These are phyloP conservation scores for Melanotus villosus DNA, from an alignment of 2,888 invertebrate species.

Conservation along the genomic window DNA sequence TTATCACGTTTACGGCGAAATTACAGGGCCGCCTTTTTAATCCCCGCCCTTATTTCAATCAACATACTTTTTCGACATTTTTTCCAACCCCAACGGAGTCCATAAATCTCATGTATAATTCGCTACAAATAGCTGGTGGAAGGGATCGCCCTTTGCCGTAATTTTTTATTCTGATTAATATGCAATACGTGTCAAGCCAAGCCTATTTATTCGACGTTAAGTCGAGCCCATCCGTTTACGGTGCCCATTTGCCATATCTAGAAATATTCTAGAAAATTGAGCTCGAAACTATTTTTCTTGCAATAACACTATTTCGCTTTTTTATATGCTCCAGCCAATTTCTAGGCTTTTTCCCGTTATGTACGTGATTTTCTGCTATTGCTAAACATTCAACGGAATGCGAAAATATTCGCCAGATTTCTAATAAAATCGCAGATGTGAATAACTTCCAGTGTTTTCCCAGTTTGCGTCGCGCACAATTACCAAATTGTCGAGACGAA, in stretches of 20 bases:
- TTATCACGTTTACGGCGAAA: constrained; percentile 3
- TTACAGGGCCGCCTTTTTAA: constrained; percentile 19
- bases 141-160: constrained; percentile 18
- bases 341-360: constrained; percentile 12
- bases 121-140: constrained; percentile 15
- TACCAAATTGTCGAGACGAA: background rate
- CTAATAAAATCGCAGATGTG: constrained; percentile 8
- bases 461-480: constrained; percentile 1
- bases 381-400: background rate
- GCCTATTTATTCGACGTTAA: constrained; percentile 24
- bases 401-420: background rate
- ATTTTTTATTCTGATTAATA: constrained; percentile 35
- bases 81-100: background rate
- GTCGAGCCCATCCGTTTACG: constrained; percentile 22
- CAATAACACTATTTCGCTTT: constrained; percentile 20
- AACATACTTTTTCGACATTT: constrained; percentile 7
- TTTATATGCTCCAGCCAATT: background rate
- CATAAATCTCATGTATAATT: constrained; percentile 21
- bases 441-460: background rate
- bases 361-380: background rate
- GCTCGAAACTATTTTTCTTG: constrained; percentile 21
- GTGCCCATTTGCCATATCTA: constrained; percentile 10
- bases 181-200: constrained; percentile 26
- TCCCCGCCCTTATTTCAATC: constrained; percentile 6
- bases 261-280: background rate